These are phyloP conservation scores for Cirrhinus molitorella DNA, from an alignment of 2,797 vertebrate genomes.

Conservation along the genomic window DNA sequence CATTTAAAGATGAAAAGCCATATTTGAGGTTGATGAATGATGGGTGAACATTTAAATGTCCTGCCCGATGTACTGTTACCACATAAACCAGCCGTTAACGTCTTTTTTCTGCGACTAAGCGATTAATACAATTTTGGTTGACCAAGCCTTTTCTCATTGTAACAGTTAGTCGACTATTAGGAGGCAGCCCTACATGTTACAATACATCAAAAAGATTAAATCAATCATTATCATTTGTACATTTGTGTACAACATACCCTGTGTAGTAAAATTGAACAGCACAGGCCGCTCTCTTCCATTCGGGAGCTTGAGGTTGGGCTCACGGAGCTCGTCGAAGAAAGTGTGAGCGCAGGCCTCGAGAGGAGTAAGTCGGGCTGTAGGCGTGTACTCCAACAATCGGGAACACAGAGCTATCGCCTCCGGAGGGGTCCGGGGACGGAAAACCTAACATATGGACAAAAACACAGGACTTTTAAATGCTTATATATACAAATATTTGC, in stretches of 20 bases:
- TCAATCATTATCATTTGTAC: conserved; percentile 67
- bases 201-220: conserved; percentile 61
- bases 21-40: no score
- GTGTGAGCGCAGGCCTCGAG: conserved; percentile 98
- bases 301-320: conserved; percentile 97
- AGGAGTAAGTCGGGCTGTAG: conserved; percentile 94
- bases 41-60: no score
- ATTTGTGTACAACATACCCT: conserved; percentile 79
- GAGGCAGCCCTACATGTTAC: not conserved
- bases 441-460: conserved; percentile 82
- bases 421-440: conserved; percentile 95
- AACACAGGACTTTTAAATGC: not conserved
- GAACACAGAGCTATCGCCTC: conserved; percentile 98
- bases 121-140: no score
- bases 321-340: conserved; percentile 99
- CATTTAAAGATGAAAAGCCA: no score
- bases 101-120: no score
- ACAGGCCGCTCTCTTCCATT: conserved; percentile 97
- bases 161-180: no score
- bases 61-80: no score
- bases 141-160: no score
- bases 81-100: no score
- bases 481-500: not conserved
- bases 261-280: conserved; percentile 99
- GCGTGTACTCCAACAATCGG: conserved; percentile 97